Evolutionary conservation across 2,888 invertebrate species (phyloP), one percentile per base, ranked within the genome.

Genomic region (Catonia carolina): DNA sequence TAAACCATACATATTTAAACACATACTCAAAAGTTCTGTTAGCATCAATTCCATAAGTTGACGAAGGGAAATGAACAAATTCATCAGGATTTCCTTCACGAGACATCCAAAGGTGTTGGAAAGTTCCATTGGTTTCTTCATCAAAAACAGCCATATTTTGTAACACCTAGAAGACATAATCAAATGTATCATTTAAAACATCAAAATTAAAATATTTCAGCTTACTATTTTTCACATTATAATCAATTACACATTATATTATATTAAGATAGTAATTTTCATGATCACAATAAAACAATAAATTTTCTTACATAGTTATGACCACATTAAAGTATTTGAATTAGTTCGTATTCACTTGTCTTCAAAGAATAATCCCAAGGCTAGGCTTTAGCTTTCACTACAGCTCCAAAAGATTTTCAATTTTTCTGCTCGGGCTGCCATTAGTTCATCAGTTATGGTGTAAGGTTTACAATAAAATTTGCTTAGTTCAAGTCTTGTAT

Each of bases 41-140:
- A 1, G 91, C 92, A 73, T 97, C 97, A 61, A 95, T 84, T 20
- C 95, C 96, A 71, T 85, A 94, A 0, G 92, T 89, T 0, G 91
- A 86, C 0, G 94, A 86, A 0, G 96, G 92, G 71, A 87, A 92
- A 72, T 89, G 86, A 0, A 91, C 85, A 55, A 89, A 75, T 50
- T 89, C 85, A 70, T 92, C 92, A 0, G 92, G 88, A 70, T 86
- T 84, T 2, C 93, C 90, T 61, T 82, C 83, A 70, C 90, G 89
- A 15, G 88, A 89, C 64, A 86, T 80, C 91, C 91, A 94, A 39
- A 82, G 81, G 71, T 90, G 89, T 63, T 81, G 79, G 65, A 88
- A 83, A 0, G 91, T 91, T 33, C 90, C 89, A 71, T 92, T 92
- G 0, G 84, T 85, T 47, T 86, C 79, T 70, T 91, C 89, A 69